Evolutionary conservation across 2,113 vertebrate species (phyloP).

Genomic region (Telmatochromis bifrenatus): DNA sequence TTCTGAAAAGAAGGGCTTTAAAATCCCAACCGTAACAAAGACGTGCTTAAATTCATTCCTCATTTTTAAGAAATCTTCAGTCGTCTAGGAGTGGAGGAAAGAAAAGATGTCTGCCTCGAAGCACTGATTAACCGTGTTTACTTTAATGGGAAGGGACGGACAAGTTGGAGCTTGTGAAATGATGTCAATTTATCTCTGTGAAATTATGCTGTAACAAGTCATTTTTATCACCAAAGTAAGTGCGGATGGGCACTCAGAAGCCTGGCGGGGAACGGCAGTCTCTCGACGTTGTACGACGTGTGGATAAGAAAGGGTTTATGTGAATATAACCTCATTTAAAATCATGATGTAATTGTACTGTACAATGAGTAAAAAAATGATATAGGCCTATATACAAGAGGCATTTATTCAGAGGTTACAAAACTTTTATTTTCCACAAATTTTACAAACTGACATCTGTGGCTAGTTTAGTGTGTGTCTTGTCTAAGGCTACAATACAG

Average conservation of each 20-base stretch:
- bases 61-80: not conserved
- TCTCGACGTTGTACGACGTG: constrained; percentile 12
- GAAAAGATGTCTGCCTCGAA: constrained; percentile 4
- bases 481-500: not conserved
- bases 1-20: constrained; percentile 29
- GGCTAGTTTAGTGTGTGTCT: not conserved
- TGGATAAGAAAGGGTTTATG: constrained; percentile 43
- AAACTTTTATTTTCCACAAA: constrained; percentile 36
- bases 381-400: not conserved
- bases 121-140: constrained; percentile 29
- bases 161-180: constrained; percentile 35
- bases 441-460: not conserved
- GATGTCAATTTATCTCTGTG: constrained; percentile 23
- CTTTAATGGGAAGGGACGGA: not conserved
- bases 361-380: not conserved
- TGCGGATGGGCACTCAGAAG: constrained; percentile 13
- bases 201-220: constrained; percentile 27
- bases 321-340: constrained; percentile 42
- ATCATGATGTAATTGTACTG: constrained; percentile 37
- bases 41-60: constrained; percentile 36
- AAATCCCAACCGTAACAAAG: not conserved
- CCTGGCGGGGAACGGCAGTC: not conserved
- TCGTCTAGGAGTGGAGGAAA: not conserved
- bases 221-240: constrained; percentile 54
- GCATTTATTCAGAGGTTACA: constrained; percentile 37